Base-by-base conservation (phyloP, 2,797 vertebrate species). In the Gymnoscopelus microlampas region DNA sequence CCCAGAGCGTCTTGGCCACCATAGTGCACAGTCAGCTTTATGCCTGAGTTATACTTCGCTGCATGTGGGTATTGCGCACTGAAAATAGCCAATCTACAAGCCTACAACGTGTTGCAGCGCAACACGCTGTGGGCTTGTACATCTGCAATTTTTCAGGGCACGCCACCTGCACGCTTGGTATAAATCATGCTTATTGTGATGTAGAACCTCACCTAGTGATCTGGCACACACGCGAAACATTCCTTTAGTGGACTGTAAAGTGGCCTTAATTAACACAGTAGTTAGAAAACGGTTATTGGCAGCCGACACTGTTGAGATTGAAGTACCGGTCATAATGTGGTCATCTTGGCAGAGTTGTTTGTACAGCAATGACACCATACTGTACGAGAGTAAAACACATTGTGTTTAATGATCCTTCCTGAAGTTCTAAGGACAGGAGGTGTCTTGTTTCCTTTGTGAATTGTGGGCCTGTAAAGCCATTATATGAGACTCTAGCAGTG, bases 251-350 rank as follows among this genome's bases (percentile, higher is more conserved):
- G 71, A 70, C 72, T 63, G 54, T 65, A 39, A 32, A 61, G 54
- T 7, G 14, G 51, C 29, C 55, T 32, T 29, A 60, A 69, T 80
- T 60, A 66, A 75, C 39, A 3, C 39, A 44, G 39, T 72, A 57
- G 26, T 78, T 82, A 64, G 47, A 4, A 57, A 63, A 70, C 5
- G 50, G 78, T 72, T 77, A 75, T 68, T 71, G 77, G 71, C 71
- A 60, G 32, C 26, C 59, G 29, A 53, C 6, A 23, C 48, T 1
- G 8, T 8, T 19, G 15, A 73, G 51, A 67, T n/a, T 51, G 51
- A 53, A 56, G 65, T 70, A 54, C 10, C 57, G 23, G 51, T 55
- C 15, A 53, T 66, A 56, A 76, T 15, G 13, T 62, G 29, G 15
- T 10, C 39, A 2, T 44, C 26, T 73, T 66, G 68, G 48, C 0